phyloP scores from a whole-genome alignment of 2,888 invertebrate species.

The Nemotelus nigrinus region DNA sequence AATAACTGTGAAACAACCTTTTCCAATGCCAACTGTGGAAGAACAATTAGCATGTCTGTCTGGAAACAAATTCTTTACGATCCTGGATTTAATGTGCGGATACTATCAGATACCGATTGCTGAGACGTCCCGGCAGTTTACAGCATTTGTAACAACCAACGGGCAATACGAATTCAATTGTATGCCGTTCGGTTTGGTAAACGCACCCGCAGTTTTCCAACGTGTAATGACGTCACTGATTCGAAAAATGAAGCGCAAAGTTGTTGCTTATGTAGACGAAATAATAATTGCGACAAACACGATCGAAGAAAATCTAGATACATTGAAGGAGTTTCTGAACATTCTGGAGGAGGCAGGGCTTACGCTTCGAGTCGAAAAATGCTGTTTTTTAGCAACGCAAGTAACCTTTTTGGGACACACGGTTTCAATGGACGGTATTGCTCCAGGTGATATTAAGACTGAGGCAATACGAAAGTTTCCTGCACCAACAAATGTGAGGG shows the following conservation, averaged over 20 bases:
- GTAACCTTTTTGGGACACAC: constrained; percentile 30
- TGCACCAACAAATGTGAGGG: background rate
- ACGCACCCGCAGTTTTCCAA: constrained; percentile 3
- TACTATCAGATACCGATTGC: constrained; percentile 51
- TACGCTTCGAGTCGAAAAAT: background rate
- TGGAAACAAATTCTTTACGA: constrained; percentile 2
- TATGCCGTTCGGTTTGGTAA: background rate
- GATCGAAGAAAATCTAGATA: background rate
- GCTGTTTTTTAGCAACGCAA: background rate
- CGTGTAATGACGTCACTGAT: background rate
- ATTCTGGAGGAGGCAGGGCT: background rate
- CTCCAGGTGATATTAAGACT: constrained; percentile 45
- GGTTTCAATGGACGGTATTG: constrained; percentile 43
- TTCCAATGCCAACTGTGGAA: constrained; percentile 51
- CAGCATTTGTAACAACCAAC: constrained; percentile 36
- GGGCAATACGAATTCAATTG: constrained; percentile 40
- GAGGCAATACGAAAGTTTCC: constrained; percentile 4
- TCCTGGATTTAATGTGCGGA: constrained; percentile 45
- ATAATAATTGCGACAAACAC: background rate
- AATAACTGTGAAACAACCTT: constrained; percentile 46
- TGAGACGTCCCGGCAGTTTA: constrained; percentile 49
- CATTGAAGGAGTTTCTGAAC: background rate
- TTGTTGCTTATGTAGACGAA: background rate
- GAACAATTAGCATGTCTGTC: constrained; percentile 46
- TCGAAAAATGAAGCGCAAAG: background rate